These are phyloP conservation scores for Carcinoscorpius rotundicauda DNA, from an alignment of 1,140 invertebrate genomes.

Conservation along the genomic window DNA sequence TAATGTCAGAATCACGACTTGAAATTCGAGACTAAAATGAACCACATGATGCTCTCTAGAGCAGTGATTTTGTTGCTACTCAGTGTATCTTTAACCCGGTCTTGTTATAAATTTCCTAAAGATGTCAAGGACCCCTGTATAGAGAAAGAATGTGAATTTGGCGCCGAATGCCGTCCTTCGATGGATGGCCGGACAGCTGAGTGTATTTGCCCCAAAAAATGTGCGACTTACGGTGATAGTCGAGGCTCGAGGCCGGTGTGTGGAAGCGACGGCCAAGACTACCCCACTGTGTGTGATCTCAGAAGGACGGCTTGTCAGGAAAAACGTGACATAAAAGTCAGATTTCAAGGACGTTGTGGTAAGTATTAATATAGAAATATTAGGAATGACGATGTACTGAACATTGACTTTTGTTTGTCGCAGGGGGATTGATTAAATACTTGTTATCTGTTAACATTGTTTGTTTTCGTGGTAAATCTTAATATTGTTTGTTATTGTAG, in stretches of 20 bases:
- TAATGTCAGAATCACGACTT: no score
- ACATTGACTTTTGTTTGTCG: no score
- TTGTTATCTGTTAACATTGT: no score
- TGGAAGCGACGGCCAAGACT: constrained; percentile 38
- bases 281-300: constrained; percentile 66
- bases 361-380: constrained; percentile 23
- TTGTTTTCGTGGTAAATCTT: no score
- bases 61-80: no score
- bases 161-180: constrained; percentile 58
- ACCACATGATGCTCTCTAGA: no score
- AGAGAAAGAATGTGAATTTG: constrained; percentile 55
- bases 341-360: constrained; percentile 82
- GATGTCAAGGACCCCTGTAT: constrained; percentile 63
- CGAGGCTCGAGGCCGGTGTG: constrained; percentile 57
- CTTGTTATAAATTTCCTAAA: constrained; percentile 43
- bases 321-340: constrained; percentile 61
- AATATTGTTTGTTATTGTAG: no score
- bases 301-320: constrained; percentile 55
- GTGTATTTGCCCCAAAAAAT: constrained; percentile 59
- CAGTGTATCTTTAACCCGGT: constrained; percentile 11
- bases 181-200: constrained; percentile 57
- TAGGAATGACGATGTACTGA: no score
- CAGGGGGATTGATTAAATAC: no score
- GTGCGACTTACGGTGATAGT: constrained; percentile 65
- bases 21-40: no score